Base-by-base conservation (phyloP, 2,113 vertebrate genomes). In the Lepus timidus region DNA sequence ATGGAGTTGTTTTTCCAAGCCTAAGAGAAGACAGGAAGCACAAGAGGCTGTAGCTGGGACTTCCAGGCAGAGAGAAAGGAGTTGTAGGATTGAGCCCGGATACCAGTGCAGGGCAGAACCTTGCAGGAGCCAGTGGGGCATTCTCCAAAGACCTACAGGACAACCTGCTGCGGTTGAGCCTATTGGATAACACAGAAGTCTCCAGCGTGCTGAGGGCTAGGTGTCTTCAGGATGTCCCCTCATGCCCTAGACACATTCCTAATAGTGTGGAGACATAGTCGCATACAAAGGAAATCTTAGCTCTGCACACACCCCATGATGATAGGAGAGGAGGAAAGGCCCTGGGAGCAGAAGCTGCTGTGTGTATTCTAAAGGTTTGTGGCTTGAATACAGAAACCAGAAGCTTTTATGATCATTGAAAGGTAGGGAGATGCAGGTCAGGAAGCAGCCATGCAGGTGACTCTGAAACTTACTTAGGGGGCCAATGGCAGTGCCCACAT, bases 91-190 rank as follows among this genome's bases (percentile, higher is more conserved):
- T 33, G 61, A 70, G 65, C 33, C 49, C 5, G 33, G 13, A 5
- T 51, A 16, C 65, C 49, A 17, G 3, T 33, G 29, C 12, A 23
- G n/a, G 36, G 22, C 4, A 52, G 39, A 58, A n/a, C 27, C 67
- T 90, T 33, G 19, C 36, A 51, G 49, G 83, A 49, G n/a, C 23
- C 27, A 6, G 1, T 6, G 52, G 79, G 16, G 11, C 62, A 6
- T 64, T 78, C 33, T 22, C 58, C 17, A 31, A 23, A 55, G 62
- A 27, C 23, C 19, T 51, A 4, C 29, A 39, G 39, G 16, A 31
- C 22, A n/a, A 52, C 20, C 13, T 49, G 2, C 5, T 16, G 2
- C 0, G 9, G 2, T 5, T 16, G 4, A 36, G 23, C 70, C 31
- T 62, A 3, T 61, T 27, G 4, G 23, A 81, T 9, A 36, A 71